Evolutionary conservation across 2,113 vertebrate genomes (phyloP).

Genomic region (Boulengeromyrus knoepffleri): DNA sequence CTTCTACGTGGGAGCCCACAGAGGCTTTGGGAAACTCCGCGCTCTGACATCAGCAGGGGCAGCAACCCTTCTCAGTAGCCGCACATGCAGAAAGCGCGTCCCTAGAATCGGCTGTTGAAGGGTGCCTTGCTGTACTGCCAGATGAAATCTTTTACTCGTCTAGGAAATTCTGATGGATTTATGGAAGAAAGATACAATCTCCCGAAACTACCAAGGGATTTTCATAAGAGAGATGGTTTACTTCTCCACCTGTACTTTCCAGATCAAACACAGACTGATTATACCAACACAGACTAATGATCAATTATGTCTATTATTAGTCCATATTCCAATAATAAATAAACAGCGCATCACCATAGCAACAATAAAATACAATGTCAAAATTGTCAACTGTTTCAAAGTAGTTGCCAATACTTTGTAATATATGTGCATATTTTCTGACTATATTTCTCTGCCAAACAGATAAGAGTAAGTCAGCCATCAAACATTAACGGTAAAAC

Average conservation of each 20-base stretch:
- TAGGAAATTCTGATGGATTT: constrained; percentile 15
- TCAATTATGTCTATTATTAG: constrained; percentile 1
- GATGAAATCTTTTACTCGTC: constrained; percentile 8
- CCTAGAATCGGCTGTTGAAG: background rate
- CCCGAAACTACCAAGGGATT: background rate
- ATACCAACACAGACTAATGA: background rate
- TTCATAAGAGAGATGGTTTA: background rate
- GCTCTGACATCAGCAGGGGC: constrained; percentile 6
- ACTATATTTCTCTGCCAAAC: constrained; percentile 1
- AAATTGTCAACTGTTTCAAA: background rate
- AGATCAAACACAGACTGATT: constrained; percentile 6
- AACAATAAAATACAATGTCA: background rate
- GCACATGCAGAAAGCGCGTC: background rate
- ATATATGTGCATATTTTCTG: background rate
- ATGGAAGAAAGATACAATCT: constrained; percentile 7
- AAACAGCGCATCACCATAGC: background rate
- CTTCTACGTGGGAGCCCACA: constrained; percentile 24
- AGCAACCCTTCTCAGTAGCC: background rate
- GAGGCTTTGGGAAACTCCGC: background rate
- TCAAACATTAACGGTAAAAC: background rate
- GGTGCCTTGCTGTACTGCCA: background rate
- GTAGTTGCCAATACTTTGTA: background rate
- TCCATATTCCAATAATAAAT: background rate
- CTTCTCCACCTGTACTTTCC: constrained; percentile 8
- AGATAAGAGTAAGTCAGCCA: background rate